These are phyloP conservation scores for Tenebrosternarchus preto DNA, from an alignment of 2,113 vertebrate genomes.

Conservation along the genomic window DNA sequence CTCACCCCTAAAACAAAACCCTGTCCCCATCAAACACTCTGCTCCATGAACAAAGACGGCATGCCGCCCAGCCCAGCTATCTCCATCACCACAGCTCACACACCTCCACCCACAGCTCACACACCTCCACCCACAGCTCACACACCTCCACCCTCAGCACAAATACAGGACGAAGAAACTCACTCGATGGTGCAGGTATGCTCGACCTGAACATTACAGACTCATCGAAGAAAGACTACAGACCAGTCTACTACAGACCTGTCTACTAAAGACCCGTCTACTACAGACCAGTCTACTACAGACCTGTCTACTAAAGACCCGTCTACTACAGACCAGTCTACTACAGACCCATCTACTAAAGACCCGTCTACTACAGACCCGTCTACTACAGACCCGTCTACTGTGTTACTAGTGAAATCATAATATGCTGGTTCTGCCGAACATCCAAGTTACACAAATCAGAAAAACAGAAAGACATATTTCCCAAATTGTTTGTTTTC, in stretches of 20 bases:
- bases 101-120: conserved; percentile 54
- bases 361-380: too few relatives aligned
- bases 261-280: too few relatives aligned
- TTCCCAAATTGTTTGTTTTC: conserved; percentile 76
- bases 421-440: conserved; percentile 8
- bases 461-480: conserved; percentile 67
- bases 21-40: conserved; percentile 75
- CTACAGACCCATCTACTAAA: too few relatives aligned
- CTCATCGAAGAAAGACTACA: too few relatives aligned
- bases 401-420: not conserved
- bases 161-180: conserved; percentile 40
- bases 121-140: conserved; percentile 54
- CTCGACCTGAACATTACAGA: not conserved
- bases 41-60: conserved; percentile 73
- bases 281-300: too few relatives aligned
- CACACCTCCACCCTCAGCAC: conserved; percentile 26
- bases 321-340: too few relatives aligned
- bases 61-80: conserved; percentile 24
- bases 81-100: conserved; percentile 58
- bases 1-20: conserved; percentile 79
- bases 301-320: too few relatives aligned
- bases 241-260: too few relatives aligned
- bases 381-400: too few relatives aligned
- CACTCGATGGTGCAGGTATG: too few relatives aligned
- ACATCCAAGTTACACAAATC: conserved; percentile 54